Evolutionary conservation across 2,888 invertebrate species (phyloP).

Genomic region (Aethes cnicana): DNA sequence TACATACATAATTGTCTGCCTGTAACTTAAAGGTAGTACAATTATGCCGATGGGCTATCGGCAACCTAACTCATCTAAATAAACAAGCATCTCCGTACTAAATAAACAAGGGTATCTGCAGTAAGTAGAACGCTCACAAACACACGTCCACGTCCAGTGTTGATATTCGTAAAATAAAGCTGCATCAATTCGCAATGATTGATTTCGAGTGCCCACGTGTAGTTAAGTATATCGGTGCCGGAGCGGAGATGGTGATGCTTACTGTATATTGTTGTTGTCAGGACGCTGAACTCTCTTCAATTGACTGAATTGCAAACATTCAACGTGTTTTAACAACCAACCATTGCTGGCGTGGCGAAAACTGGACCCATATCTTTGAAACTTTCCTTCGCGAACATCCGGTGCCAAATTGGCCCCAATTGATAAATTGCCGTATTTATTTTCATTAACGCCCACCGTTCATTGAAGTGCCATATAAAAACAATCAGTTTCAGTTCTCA

Average conservation of each 20-base stretch:
- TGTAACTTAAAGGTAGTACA: too few species aligned
- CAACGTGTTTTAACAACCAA: too few species aligned
- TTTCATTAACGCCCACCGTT: conserved; percentile 36
- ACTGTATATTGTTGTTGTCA: conserved; percentile 45
- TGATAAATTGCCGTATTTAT: conserved; percentile 47
- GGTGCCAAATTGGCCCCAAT: conserved; percentile 44
- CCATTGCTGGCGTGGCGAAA: conserved; percentile 8
- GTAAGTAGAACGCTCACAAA: background rate
- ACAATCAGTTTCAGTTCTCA: conserved; percentile 8
- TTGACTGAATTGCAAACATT: conserved; percentile 45
- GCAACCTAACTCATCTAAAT: conserved; percentile 6
- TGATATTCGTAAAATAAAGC: conserved; percentile 3
- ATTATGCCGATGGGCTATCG: too few species aligned
- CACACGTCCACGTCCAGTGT: conserved; percentile 6
- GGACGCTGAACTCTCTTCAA: conserved; percentile 50
- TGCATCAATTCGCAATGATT: conserved; percentile 20
- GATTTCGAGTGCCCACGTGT: conserved; percentile 15
- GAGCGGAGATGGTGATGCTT: conserved; percentile 1
- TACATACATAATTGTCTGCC: too few species aligned
- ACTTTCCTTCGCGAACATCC: conserved; percentile 44
- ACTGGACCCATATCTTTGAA: conserved; percentile 24
- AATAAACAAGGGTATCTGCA: background rate
- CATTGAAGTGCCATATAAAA: conserved; percentile 23
- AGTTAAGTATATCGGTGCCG: background rate
- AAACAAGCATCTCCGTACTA: conserved; percentile 7